A percentile compares a stretch with the other conserved stretches of the same genome.
Conservation (phyloP, 2,797 vertebrate genomes). For the Chaetodon trifasciatus region DNA sequence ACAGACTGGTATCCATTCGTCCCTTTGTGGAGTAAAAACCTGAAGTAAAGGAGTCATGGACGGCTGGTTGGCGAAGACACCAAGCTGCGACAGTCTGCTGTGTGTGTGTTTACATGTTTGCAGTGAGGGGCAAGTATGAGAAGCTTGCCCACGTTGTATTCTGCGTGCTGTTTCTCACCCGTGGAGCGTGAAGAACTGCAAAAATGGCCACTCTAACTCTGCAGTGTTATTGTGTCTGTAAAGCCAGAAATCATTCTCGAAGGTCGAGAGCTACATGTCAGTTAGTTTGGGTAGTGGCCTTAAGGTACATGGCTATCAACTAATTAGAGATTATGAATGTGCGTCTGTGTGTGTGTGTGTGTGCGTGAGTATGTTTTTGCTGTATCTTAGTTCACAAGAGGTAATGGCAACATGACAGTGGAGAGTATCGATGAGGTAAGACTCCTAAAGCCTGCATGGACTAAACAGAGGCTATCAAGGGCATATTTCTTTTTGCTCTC, state of each 20-base stretch:
- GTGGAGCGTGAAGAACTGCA: constrained; percentile 39
- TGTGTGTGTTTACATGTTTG: constrained; percentile 87
- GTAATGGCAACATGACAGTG: constrained; percentile 27
- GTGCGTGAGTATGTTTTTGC: constrained; percentile 38
- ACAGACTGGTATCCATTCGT: constrained; percentile 48
- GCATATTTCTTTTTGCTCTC: constrained; percentile 52
- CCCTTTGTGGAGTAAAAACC: constrained; percentile 29
- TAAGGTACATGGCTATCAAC: constrained; percentile 94
- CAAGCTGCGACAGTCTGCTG: constrained; percentile 50
- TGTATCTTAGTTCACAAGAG: constrained; percentile 59
- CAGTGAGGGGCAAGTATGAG: constrained; percentile 66
- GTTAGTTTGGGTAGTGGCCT: constrained; percentile 90
- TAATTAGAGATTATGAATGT: constrained; percentile 82
- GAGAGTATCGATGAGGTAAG: constrained; percentile 32
- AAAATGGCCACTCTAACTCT: constrained; percentile 45
- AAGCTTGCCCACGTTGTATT: constrained; percentile 59
- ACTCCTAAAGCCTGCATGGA: constrained; percentile 75
- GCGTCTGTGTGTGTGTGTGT: constrained; percentile 35
- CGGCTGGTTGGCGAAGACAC: constrained; percentile 57
- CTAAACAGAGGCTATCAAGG: constrained; percentile 64
- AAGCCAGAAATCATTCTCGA: constrained; percentile 46
- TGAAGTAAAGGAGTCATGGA: constrained; percentile 38
- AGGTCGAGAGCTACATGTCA: constrained; percentile 58
- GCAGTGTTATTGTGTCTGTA: constrained; percentile 46
- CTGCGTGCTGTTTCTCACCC: constrained; percentile 53